Percentiles rank a stretch among this genome's conserved stretches.
phyloP scores from a whole-genome alignment of 2,888 invertebrate genomes.

The Aplocera efformata region DNA sequence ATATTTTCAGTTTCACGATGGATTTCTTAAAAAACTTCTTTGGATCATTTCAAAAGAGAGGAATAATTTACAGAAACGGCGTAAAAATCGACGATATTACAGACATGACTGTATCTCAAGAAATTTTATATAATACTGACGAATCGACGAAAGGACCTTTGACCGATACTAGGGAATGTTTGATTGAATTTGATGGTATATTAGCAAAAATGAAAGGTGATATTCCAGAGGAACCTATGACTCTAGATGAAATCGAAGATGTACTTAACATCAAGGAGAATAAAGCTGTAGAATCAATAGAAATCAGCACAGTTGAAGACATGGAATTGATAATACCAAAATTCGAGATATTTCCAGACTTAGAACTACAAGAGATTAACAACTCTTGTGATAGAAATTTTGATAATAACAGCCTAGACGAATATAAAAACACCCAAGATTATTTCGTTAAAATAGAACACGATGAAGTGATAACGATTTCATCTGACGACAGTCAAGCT shows the following conservation, averaged over 20 bases:
- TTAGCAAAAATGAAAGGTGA: constrained; percentile 8
- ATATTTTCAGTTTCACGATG: not conserved
- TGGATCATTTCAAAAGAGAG: not conserved
- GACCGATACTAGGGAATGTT: not conserved
- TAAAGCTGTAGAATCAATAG: not conserved
- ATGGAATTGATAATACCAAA: not conserved
- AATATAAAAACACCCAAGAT: too few species aligned
- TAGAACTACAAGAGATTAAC: too few species aligned
- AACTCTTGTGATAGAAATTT: too few species aligned
- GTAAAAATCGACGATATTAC: too few species aligned
- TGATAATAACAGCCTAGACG: too few species aligned
- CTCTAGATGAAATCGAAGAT: constrained; percentile 20
- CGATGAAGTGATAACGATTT: constrained; percentile 15
- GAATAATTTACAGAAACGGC: too few species aligned
- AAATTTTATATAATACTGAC: too few species aligned
- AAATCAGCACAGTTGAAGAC: too few species aligned
- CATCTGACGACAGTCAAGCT: constrained; percentile 11
- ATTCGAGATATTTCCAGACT: not conserved
- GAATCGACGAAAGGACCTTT: too few species aligned
- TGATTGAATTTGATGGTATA: constrained; percentile 20
- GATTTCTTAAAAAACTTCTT: not conserved
- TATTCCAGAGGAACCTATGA: not conserved
- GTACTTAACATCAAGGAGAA: constrained; percentile 4
- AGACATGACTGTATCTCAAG: too few species aligned
- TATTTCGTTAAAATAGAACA: too few species aligned